Conservation (phyloP, 2,888 invertebrate species). For the Volucella bombylans region DNA sequence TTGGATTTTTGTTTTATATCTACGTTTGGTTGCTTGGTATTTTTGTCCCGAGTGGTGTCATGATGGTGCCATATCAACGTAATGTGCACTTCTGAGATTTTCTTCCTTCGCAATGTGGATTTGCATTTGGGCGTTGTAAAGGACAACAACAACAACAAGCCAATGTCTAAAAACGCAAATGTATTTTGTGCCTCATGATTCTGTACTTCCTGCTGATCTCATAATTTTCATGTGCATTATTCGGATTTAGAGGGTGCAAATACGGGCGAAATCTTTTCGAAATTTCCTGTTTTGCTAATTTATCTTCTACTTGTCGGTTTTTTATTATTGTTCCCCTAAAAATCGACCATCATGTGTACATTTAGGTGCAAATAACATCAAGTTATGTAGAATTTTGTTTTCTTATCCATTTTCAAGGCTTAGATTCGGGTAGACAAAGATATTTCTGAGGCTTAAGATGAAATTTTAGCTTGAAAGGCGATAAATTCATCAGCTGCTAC, state of each 20-base stretch:
- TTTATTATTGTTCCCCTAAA: no score
- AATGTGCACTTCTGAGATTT: slow-evolving; percentile 71
- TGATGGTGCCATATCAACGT: slow-evolving; percentile 69
- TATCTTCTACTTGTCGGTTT: not conserved
- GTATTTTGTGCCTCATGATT: slow-evolving; percentile 68
- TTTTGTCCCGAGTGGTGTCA: slow-evolving; percentile 55
- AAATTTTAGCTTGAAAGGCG: no score
- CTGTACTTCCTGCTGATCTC: slow-evolving; percentile 66
- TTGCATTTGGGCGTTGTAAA: slow-evolving; percentile 63
- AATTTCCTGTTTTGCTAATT: slow-evolving; percentile 60
- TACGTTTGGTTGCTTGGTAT: slow-evolving; percentile 29
- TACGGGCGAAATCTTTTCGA: slow-evolving; percentile 56
- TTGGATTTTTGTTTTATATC: slow-evolving; percentile 14
- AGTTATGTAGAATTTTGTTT: no score
- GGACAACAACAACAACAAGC: slow-evolving; percentile 28
- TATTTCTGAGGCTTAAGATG: no score
- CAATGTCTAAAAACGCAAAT: slow-evolving; percentile 52
- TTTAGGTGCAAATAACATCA: no score
- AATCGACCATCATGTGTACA: no score
- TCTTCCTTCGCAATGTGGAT: slow-evolving; percentile 58
- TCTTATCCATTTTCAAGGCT: no score
- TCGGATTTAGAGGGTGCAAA: slow-evolving; percentile 67
- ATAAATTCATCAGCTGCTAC: no score
- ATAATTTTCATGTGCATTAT: slow-evolving; percentile 73
- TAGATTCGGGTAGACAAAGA: no score